Evolutionary conservation across 2,797 vertebrate genomes (phyloP).

Genomic region (Staurois parvus): DNA sequence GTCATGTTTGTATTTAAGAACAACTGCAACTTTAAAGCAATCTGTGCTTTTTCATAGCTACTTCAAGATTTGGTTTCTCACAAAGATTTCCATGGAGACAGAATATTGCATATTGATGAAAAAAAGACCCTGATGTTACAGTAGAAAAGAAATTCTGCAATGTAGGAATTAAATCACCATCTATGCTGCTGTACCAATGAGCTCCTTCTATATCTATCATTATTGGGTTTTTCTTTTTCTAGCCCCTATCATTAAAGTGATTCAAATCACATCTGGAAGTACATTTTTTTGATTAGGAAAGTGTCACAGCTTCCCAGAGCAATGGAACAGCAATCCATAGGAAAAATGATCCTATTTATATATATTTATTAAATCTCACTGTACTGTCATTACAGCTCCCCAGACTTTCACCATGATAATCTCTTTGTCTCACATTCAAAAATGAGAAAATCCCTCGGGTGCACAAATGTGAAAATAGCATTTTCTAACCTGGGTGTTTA

Average conservation of each 20-base stretch:
- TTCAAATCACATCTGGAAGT: slow-evolving; percentile 49
- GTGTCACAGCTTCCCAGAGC: slow-evolving; percentile 51
- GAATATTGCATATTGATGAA: slow-evolving; percentile 61
- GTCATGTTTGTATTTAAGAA: slow-evolving; percentile 1
- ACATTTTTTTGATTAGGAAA: slow-evolving; percentile 59
- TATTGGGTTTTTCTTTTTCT: slow-evolving; percentile 20
- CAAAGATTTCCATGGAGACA: slow-evolving; percentile 72
- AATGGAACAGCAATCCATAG: slow-evolving; percentile 43
- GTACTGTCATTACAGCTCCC: slow-evolving; percentile 4
- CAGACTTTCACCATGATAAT: slow-evolving; percentile 19
- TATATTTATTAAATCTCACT: slow-evolving; percentile 37
- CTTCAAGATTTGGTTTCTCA: slow-evolving; percentile 21
- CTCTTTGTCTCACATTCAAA: slow-evolving; percentile 3
- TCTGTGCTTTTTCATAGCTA: not conserved
- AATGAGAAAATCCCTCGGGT: slow-evolving; percentile 17
- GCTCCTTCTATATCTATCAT: slow-evolving; percentile 60
- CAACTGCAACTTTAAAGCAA: slow-evolving; percentile 56
- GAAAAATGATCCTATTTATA: slow-evolving; percentile 53
- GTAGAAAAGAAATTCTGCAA: slow-evolving; percentile 62
- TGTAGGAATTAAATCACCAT: slow-evolving; percentile 51
- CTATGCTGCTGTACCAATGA: slow-evolving; percentile 56
- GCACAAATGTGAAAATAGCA: not conserved
- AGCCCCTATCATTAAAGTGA: slow-evolving; percentile 46
- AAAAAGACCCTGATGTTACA: slow-evolving; percentile 66
- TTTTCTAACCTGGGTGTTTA: not conserved